phyloP scores from a whole-genome alignment of 2,797 vertebrate species.

The Okamejei kenojei region DNA sequence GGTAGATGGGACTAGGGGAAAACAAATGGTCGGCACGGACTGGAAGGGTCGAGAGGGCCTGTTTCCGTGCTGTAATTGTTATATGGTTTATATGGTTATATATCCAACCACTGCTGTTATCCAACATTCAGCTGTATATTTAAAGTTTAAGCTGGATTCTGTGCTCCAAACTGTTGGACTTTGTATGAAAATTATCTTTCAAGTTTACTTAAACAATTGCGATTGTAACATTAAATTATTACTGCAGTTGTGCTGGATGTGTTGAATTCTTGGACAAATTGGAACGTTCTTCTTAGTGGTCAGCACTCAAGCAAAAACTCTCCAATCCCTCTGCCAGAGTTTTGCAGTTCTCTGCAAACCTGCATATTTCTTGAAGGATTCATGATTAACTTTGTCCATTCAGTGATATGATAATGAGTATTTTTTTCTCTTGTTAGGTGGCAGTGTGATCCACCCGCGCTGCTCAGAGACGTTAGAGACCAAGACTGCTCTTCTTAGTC shows the following conservation, averaged over 20 bases:
- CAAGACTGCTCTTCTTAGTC: conserved; percentile 70
- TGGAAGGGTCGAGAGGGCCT: too few species aligned
- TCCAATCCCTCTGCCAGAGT: too few species aligned
- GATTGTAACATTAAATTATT: neutral
- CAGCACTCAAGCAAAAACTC: fast-evolving
- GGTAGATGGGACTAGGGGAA: too few species aligned
- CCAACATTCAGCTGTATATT: too few species aligned
- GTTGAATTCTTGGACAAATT: neutral
- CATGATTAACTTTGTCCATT: neutral
- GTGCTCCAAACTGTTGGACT: too few species aligned
- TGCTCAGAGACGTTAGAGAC: conserved; percentile 82
- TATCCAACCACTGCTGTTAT: too few species aligned
- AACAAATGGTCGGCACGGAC: too few species aligned
- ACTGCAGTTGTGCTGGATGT: neutral
- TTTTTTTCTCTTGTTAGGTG: conserved; percentile 54
- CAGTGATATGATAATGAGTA: neutral
- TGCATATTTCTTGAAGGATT: neutral
- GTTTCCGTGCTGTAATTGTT: too few species aligned
- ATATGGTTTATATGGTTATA: too few species aligned
- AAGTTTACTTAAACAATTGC: neutral
- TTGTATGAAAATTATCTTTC: neutral
- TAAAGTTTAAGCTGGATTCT: too few species aligned
- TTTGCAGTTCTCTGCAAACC: neutral
- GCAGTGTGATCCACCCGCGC: conserved; percentile 79
- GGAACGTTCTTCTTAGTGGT: neutral